These are phyloP conservation scores for Ceratitis capitata DNA, from an alignment of 1,140 invertebrate genomes.

Conservation along the genomic window DNA sequence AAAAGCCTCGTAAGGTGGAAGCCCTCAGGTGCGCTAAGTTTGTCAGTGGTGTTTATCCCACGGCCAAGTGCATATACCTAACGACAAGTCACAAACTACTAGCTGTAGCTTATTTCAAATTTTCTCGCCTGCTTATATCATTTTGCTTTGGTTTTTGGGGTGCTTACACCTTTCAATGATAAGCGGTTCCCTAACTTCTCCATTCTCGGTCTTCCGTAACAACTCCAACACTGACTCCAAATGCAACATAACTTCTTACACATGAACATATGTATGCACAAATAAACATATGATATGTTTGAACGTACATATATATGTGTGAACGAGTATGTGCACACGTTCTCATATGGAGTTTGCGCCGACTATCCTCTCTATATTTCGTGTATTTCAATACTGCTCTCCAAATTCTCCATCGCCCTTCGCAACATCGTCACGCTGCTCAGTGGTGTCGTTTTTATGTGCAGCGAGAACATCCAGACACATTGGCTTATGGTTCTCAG, in stretches of 20 bases:
- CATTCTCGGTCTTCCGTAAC: not conserved
- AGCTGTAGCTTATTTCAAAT: too few relatives aligned
- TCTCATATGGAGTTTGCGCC: slow-evolving; percentile 14
- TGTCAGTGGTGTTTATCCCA: too few relatives aligned
- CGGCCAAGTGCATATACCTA: too few relatives aligned
- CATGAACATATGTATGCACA: not conserved
- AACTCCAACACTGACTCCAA: not conserved
- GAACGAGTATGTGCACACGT: not conserved
- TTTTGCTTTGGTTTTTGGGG: too few relatives aligned
- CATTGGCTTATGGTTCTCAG: not conserved
- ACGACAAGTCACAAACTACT: too few relatives aligned
- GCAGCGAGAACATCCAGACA: not conserved
- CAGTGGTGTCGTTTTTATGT: not conserved
- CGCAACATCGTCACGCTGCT: not conserved
- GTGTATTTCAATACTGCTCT: not conserved
- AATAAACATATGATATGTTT: too few relatives aligned
- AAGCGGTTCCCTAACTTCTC: too few relatives aligned
- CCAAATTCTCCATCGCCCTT: slow-evolving; percentile 3
- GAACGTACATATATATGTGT: not conserved
- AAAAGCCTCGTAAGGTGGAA: too few relatives aligned
- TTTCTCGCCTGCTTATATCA: too few relatives aligned
- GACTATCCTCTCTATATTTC: slow-evolving; percentile 26
- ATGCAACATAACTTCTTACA: not conserved
- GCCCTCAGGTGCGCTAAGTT: too few relatives aligned
- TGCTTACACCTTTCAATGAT: not conserved